A percentile compares a stretch with the other conserved stretches of the same genome.
phyloP scores from a whole-genome alignment of 2,113 vertebrate species.

The Gymnarchus niloticus region DNA sequence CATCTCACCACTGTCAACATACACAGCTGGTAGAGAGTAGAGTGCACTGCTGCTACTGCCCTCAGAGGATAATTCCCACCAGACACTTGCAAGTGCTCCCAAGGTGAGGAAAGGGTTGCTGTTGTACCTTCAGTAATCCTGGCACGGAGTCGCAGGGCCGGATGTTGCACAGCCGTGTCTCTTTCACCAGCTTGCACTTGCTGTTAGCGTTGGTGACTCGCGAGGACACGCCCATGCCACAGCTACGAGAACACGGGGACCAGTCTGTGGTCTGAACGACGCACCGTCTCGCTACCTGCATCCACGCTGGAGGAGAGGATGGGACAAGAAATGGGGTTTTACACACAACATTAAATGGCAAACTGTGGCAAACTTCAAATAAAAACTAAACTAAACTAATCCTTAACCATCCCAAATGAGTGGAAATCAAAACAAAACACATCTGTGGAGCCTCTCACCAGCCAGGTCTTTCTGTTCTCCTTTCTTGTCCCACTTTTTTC shows the following conservation, averaged over 20 bases:
- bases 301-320: constrained; percentile 45
- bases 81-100: not conserved
- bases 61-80: not conserved
- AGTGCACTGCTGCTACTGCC: too few species aligned
- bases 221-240: constrained; percentile 55
- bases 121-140: constrained; percentile 39
- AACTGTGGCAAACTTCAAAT: not conserved
- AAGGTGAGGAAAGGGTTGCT: not conserved
- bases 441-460: constrained; percentile 36
- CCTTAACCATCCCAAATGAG: not conserved
- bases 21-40: too few species aligned
- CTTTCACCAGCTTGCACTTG: constrained; percentile 44
- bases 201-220: constrained; percentile 43
- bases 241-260: constrained; percentile 67
- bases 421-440: too few species aligned
- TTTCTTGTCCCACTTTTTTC: constrained; percentile 48
- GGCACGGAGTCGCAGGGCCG: constrained; percentile 37
- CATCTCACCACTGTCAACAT: not conserved
- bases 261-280: constrained; percentile 59
- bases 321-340: not conserved
- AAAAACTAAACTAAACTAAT: not conserved
- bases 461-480: constrained; percentile 47
- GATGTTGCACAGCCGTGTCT: constrained; percentile 43
- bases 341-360: not conserved
- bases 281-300: constrained; percentile 43